Evolutionary conservation across 2,888 invertebrate genomes (phyloP).

Genomic region (Amphimallon solstitiale): DNA sequence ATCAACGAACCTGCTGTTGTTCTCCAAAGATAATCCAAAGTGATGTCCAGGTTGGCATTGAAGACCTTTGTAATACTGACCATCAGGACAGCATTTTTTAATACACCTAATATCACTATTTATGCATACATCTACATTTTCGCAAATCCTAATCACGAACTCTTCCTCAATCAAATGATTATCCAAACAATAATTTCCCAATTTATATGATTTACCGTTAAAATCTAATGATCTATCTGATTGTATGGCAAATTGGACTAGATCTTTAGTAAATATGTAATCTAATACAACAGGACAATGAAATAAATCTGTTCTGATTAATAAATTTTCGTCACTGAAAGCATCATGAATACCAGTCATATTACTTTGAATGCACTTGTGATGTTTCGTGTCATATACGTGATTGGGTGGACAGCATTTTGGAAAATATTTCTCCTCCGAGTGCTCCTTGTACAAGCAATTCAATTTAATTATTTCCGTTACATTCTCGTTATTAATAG

Average conservation of each 20-base stretch:
- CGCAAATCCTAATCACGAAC: constrained; percentile 16
- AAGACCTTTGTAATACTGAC: constrained; percentile 18
- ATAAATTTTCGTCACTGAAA: background rate
- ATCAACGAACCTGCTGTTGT: constrained; percentile 7
- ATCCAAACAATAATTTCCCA: constrained; percentile 20
- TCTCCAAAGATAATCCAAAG: constrained; percentile 15
- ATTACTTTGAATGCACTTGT: constrained; percentile 11
- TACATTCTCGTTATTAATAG: background rate
- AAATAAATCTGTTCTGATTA: constrained; percentile 15
- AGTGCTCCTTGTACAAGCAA: constrained; percentile 1
- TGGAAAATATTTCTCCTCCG: constrained; percentile 19
- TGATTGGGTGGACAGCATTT: constrained; percentile 25
- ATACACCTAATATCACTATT: constrained; percentile 9
- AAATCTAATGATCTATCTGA: constrained; percentile 1
- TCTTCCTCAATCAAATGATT: background rate
- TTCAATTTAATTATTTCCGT: constrained; percentile 9
- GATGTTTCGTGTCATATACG: background rate
- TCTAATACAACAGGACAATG: constrained; percentile 12
- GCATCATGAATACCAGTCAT: background rate
- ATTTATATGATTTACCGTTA: background rate
- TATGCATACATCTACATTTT: constrained; percentile 16
- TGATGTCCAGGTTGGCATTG: constrained; percentile 3
- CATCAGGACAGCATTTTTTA: constrained; percentile 30
- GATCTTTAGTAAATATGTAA: background rate
- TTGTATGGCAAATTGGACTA: background rate